Evolutionary conservation across 2,888 invertebrate genomes (phyloP).

Genomic region (Latheticus oryzae): DNA sequence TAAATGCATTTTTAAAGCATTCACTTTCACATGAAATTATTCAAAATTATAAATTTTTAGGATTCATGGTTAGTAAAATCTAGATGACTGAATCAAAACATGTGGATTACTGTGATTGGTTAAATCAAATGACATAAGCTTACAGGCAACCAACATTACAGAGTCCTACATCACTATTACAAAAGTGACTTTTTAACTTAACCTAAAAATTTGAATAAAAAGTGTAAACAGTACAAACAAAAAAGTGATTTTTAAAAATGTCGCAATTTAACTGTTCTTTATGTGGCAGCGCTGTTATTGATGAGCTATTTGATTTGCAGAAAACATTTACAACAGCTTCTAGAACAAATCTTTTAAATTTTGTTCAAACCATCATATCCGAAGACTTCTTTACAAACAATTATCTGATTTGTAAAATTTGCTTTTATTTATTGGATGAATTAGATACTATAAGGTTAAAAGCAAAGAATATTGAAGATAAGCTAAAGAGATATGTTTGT

Average conservation of each 20-base stretch:
- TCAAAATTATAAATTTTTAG: conserved; percentile 29
- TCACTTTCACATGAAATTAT: conserved; percentile 49
- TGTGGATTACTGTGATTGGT: conserved; percentile 57
- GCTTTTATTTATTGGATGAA: conserved; percentile 53
- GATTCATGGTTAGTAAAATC: conserved; percentile 8
- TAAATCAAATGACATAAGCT: conserved; percentile 6
- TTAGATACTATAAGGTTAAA: conserved; percentile 52
- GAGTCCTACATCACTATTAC: too few relatives aligned
- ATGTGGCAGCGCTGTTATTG: conserved; percentile 6
- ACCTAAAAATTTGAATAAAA: too few relatives aligned
- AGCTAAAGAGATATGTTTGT: conserved; percentile 9
- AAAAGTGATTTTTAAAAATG: conserved; percentile 6
- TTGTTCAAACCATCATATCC: conserved; percentile 42
- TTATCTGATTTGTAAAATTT: conserved; percentile 48
- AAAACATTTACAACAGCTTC: conserved; percentile 34
- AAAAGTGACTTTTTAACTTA: too few relatives aligned
- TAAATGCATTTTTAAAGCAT: conserved; percentile 48
- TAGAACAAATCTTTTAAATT: conserved; percentile 39
- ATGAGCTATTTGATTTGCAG: conserved; percentile 12
- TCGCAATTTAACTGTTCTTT: conserved; percentile 20
- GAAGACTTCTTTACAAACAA: conserved; percentile 41
- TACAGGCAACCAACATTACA: conserved; percentile 25
- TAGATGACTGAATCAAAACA: conserved; percentile 49
- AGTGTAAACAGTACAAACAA: too few relatives aligned
- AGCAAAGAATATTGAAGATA: conserved; percentile 32